Base-by-base conservation (phyloP, 2,888 invertebrate species). In the Myopa tessellatipennis region DNA sequence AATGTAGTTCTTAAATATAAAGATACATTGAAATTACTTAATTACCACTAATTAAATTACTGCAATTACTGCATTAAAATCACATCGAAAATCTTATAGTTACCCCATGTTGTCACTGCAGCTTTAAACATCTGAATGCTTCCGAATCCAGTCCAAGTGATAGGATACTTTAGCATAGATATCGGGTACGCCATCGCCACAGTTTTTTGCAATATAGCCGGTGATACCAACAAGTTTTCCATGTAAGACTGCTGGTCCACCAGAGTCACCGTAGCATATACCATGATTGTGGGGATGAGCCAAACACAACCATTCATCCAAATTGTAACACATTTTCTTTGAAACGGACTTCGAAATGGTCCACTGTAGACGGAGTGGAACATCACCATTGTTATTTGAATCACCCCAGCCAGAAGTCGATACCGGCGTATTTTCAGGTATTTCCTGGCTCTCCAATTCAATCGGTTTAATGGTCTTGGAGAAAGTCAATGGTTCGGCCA, bases 341-440 rank as follows among this genome's bases (percentile, higher is more conserved):
- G 65, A 65, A 36, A 65, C 34, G 4, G 65, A 34, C 34, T 34
- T 65, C 38, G 34, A 14, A 16, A 65, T 7, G 5, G 34, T 34
- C 65, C 65, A 65, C 16, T 65, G 65, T 7, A 65, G 65, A 6
- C 38, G 34, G 6, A 34, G 16, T 34, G 65, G 38, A 7, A 14
- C 14, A 1, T 7, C 63, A 1, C 81, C 81, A 0, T 14, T 72
- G 8, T 77, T 77, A 0, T 82, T 84, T 14, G 75, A n/a, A 1
- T 74, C 76, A 16, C 88, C 88, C 86, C 86, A 88, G 72, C 88
- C 88, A 16, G 87, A 86, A 71, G 87, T 81, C 7, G 83, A 83
- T 4, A 87, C 82, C 0, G 67, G 12, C 60, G 79, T 79, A 38
- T 81, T 83, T 34, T 78, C 0, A 10, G 84, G 79, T 5, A 86